Conservation (phyloP, 2,888 invertebrate species). For the Lepidocyrtoides sp. region DNA sequence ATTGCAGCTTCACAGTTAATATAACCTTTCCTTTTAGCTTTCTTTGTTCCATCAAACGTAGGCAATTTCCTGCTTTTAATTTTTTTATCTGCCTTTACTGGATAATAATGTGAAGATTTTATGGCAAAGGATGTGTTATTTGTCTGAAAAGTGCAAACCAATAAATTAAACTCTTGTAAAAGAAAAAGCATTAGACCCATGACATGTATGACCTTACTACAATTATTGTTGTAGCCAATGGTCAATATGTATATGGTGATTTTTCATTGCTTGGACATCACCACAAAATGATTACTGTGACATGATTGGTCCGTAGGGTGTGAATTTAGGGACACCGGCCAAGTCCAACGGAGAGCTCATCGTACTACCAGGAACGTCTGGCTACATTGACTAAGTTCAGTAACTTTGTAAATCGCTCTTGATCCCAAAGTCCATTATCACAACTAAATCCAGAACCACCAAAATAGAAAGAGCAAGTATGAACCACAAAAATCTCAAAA, state of each 20-base stretch:
- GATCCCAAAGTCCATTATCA: conserved; percentile 73
- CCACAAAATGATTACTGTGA: conserved; percentile 65
- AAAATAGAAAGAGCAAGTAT: conserved; percentile 4
- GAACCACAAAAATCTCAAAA: conserved; percentile 28
- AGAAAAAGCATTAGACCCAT: too few species aligned
- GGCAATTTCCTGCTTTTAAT: background rate
- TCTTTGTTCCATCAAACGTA: background rate
- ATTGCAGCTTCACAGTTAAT: background rate
- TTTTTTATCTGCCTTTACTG: background rate
- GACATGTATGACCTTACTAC: background rate
- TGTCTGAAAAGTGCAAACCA: background rate
- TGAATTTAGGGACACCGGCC: conserved; percentile 52
- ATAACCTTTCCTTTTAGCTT: background rate
- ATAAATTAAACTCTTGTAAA: background rate
- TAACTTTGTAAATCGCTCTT: conserved; percentile 50
- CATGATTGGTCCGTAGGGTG: conserved; percentile 69
- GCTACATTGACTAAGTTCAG: conserved; percentile 17
- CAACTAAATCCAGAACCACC: conserved; percentile 67
- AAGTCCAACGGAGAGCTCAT: background rate
- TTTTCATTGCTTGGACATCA: conserved; percentile 16
- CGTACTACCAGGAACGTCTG: conserved; percentile 7
- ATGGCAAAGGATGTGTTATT: background rate
- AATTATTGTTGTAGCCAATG: background rate
- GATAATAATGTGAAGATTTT: background rate
- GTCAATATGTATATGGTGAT: background rate